Evolutionary conservation across 2,113 vertebrate species (phyloP).

Genomic region (Rhea pennata): DNA sequence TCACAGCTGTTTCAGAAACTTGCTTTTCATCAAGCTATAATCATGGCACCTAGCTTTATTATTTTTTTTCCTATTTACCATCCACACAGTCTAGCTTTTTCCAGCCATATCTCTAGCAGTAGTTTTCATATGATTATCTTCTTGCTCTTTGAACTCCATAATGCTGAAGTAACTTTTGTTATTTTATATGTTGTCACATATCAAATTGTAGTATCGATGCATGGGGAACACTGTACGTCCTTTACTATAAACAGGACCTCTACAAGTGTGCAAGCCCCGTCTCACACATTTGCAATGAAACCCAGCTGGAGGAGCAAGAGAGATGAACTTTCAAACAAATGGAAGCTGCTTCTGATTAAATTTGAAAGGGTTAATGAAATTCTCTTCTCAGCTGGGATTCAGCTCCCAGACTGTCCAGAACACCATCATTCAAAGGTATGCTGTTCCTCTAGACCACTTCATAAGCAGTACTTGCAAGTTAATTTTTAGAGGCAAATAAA

Average conservation of each 20-base stretch:
- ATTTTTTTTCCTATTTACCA: background rate
- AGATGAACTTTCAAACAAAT: background rate
- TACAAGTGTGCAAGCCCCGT: background rate
- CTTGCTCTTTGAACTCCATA: background rate
- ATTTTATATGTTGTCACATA: background rate
- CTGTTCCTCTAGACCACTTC: background rate
- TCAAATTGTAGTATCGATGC: background rate
- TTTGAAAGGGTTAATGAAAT: background rate
- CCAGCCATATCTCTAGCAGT: background rate
- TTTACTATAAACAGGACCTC: background rate
- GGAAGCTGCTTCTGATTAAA: background rate
- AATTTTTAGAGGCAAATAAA: background rate
- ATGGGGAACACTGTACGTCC: fast-evolving
- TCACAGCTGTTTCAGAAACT: background rate
- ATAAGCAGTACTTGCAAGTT: background rate
- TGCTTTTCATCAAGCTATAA: background rate
- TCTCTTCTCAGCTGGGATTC: background rate
- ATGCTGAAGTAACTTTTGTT: background rate
- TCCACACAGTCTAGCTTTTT: background rate
- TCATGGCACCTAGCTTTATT: background rate
- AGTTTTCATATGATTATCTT: background rate
- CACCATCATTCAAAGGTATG: background rate
- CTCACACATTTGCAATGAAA: background rate
- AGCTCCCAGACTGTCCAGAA: background rate
- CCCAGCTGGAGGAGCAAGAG: background rate